phyloP scores from a whole-genome alignment of 2,797 vertebrate genomes.

The Dermochelys coriacea region DNA sequence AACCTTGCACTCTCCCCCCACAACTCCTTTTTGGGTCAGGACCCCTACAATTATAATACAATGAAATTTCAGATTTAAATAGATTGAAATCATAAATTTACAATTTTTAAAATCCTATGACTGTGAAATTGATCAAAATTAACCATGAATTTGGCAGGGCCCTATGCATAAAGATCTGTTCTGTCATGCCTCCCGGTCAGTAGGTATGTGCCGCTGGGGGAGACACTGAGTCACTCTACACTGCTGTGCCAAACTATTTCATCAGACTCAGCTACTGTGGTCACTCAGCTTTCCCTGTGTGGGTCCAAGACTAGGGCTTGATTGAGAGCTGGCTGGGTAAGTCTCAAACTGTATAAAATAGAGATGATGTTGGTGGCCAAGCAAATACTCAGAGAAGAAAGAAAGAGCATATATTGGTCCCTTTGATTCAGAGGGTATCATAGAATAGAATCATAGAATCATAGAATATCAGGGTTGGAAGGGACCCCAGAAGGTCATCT shows the following conservation, averaged over 20 bases:
- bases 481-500: too few species aligned
- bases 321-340: background rate
- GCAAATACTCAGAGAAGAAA: background rate
- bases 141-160: too few species aligned
- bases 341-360: background rate
- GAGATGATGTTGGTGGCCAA: background rate
- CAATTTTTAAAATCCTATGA: too few species aligned
- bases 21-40: too few species aligned
- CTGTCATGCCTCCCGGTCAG: background rate
- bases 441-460: too few species aligned
- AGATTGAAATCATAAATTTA: too few species aligned
- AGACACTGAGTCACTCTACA: rapidly evolving
- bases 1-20: too few species aligned
- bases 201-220: rapidly evolving
- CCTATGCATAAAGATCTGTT: background rate
- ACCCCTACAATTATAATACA: too few species aligned
- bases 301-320: background rate
- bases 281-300: background rate
- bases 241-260: background rate
- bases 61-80: too few species aligned
- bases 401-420: conserved; percentile 18
- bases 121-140: too few species aligned
- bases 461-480: too few species aligned
- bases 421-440: background rate
- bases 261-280: background rate